phyloP scores from a whole-genome alignment of 2,888 invertebrate genomes.

The Noctuana brunneofusca region DNA sequence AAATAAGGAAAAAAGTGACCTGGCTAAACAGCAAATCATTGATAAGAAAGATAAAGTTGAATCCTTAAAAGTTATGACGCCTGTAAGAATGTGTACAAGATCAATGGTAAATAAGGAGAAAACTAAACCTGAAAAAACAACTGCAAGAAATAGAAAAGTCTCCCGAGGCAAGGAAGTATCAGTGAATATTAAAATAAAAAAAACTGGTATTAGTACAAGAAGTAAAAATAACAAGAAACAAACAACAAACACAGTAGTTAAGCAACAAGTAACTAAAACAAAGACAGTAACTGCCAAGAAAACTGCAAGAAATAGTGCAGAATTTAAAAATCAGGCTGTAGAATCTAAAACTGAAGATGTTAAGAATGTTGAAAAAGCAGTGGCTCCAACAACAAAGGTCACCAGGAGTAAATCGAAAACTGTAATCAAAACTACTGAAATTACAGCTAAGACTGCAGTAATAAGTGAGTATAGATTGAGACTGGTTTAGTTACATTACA shows the following conservation, averaged over 20 bases:
- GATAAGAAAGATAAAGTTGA: conserved; percentile 45
- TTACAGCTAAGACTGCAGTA: conserved; percentile 37
- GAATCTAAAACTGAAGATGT: not conserved
- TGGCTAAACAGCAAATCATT: conserved; percentile 49
- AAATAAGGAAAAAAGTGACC: conserved; percentile 63
- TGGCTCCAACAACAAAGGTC: conserved; percentile 3
- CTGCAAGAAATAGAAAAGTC: conserved; percentile 28
- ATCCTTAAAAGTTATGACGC: conserved; percentile 35
- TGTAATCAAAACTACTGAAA: conserved; percentile 47
- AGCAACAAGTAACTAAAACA: conserved; percentile 1
- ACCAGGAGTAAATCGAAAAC: conserved; percentile 45
- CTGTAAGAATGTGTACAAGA: conserved; percentile 53
- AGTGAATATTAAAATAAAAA: not conserved
- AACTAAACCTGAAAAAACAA: not conserved
- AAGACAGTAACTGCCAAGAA: conserved; percentile 42
- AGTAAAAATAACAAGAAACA: conserved; percentile 26
- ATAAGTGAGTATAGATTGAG: conserved; percentile 49
- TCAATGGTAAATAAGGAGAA: conserved; percentile 49
- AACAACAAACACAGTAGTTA: conserved; percentile 20
- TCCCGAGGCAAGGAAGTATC: not conserved
- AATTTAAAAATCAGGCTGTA: conserved; percentile 32
- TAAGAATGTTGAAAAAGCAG: conserved; percentile 1
- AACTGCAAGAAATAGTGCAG: conserved; percentile 46
- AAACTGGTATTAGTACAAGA: not conserved
- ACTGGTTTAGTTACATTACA: not conserved